Base-by-base conservation (phyloP, 2,797 vertebrate species). In the Myiotriccus ornatus region DNA sequence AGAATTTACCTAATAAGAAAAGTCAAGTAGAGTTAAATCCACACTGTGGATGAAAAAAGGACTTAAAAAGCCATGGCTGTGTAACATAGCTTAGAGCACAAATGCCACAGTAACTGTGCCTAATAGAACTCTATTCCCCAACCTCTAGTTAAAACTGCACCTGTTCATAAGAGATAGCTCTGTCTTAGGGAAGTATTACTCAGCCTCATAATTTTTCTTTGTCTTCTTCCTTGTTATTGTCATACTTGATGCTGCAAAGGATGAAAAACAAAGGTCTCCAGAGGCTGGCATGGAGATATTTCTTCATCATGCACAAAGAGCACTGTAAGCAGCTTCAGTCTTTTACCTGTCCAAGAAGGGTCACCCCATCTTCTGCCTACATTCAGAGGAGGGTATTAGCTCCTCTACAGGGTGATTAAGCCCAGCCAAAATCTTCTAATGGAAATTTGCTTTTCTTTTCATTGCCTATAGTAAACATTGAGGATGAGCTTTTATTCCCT, bases 121-220 rank as follows among this genome's bases (percentile, higher is more conserved):
- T 85, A 87, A 56, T 25, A 83, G 82, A 85, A 41, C 53, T 85
- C 87, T 91, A 27, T 77, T 95, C 69, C 37, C 44, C 47, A 77
- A 80, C 24, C 93, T 94, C 84, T 80, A 91, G 79, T 91, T 84
- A 75, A 85, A 85, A 64, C 60, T 39, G 50, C 62, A 89, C 79
- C 94, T 94, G 82, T 37, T 93, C 86, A 47, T 60, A 57, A 80
- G 62, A 96, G 87, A 94, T 83, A 94, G 52, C 81, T 94, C 74
- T 84, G 84, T 89, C 22, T 78, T 68, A 87, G n/a, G 44, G 60
- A 84, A 89, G 67, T 71, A 82, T 87, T 94, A 70, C 67, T 85
- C 74, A 89, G 63, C 56, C 49, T 82, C 67, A 81, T 88, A 94
- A 90, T 89, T 92, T 57, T 92, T 81, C 70, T 79, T 93, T 14